Evolutionary conservation across 1,140 invertebrate genomes (phyloP), one percentile per base, ranked within the genome.

Genomic region (Procambarus virginalis): DNA sequence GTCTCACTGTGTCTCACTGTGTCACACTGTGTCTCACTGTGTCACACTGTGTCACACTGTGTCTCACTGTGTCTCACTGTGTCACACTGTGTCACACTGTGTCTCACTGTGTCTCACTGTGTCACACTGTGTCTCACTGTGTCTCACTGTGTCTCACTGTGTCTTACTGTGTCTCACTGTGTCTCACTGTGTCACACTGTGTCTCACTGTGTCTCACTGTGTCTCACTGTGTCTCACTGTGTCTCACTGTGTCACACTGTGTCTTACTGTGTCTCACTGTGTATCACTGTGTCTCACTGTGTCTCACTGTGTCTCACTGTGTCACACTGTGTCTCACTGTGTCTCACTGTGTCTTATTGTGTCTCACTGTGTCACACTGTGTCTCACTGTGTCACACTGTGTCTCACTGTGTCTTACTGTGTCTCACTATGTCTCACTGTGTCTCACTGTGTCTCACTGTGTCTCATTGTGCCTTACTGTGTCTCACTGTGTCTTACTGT

Each of bases 111-210:
- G 20, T 77, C 75, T 4, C 5, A 22, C 75, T 77, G 20, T 77
- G 34, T 77, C 75, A 22, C 75, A 22, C 75, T 77, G 6, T 79
- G 12, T 79, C 77, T 51, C 77, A 48, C 77, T 79, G 45, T 79
- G 9, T 51, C 48, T 51, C 77, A 48, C 77, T 79, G 45, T 79
- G 45, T 79, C 77, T 79, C 77, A 48, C 77, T 79, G 45, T 55
- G 8, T 55, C 51, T 55, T 5, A 9, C 51, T 55, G 8, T 55
- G 1, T 9, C 12, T 55, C 51, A 51, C 34, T 34, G 1, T 34
- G 34, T 34, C 34, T 34, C 34, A 34, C 34, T 34, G 34, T 34
- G 34, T 34, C 34, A 34, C 34, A 34, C 34, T 34, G 34, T 34
- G 34, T 34, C 34, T 34, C 1, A 34, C 34, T 34, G 34, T 34